Conservation (phyloP, 2,888 invertebrate genomes). For the Autographa gamma region DNA sequence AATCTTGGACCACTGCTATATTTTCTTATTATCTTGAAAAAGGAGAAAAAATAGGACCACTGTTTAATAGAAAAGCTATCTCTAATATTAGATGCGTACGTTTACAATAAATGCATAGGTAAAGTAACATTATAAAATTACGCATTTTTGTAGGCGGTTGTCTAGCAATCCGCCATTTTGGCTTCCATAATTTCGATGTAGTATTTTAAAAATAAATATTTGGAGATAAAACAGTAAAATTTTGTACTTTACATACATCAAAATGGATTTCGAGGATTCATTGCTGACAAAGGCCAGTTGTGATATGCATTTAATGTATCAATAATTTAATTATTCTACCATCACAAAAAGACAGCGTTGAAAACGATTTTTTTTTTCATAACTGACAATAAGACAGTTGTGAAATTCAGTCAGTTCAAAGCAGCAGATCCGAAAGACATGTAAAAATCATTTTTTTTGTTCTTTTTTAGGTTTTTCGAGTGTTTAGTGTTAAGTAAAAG, state of each 20-base stretch:
- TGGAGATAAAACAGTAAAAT: conserved; percentile 62
- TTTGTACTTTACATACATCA: conserved; percentile 81
- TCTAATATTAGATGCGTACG: conserved; percentile 75
- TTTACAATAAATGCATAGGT: conserved; percentile 68
- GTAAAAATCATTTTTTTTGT: conserved; percentile 73
- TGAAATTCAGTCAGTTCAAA: conserved; percentile 67
- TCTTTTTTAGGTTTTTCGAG: conserved; percentile 74
- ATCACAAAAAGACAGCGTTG: conserved; percentile 69
- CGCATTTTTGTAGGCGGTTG: conserved; percentile 76
- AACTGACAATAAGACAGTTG: conserved; percentile 40
- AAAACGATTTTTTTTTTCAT: conserved; percentile 56
- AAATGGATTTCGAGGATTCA: conserved; percentile 49
- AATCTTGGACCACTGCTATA: conserved; percentile 84
- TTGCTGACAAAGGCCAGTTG: conserved; percentile 69
- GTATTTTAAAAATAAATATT: conserved; percentile 60
- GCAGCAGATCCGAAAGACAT: conserved; percentile 88
- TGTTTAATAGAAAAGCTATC: conserved; percentile 82
- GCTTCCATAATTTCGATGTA: conserved; percentile 87
- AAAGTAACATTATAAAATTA: conserved; percentile 55
- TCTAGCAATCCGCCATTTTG: conserved; percentile 78
- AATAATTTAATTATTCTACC: conserved; percentile 49
- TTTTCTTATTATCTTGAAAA: conserved; percentile 76
- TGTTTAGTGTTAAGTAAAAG: conserved; percentile 73
- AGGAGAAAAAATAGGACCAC: conserved; percentile 76
- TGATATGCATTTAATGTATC: conserved; percentile 77